Conservation (phyloP, 2,113 vertebrate species). For the Callipepla californica region DNA sequence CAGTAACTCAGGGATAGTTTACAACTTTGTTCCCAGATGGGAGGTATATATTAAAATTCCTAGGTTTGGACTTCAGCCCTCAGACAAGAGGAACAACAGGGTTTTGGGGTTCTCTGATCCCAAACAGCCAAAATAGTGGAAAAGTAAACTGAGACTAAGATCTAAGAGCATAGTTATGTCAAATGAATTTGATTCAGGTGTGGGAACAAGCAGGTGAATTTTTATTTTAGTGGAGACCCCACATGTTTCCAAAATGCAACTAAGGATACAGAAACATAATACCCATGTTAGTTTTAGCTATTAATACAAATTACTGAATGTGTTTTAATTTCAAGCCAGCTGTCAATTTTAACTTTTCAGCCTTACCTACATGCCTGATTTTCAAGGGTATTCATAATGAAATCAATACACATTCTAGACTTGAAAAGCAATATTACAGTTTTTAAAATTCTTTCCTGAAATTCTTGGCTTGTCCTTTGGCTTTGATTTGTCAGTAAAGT, state of each 20-base stretch:
- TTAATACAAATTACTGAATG: not conserved
- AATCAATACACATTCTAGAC: conserved; percentile 40
- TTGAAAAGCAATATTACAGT: conserved; percentile 46
- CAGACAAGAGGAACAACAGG: conserved; percentile 66
- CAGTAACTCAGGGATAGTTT: not conserved
- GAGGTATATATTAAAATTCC: conserved; percentile 46
- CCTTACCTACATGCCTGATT: not conserved
- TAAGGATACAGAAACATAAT: not conserved
- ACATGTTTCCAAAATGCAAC: not conserved
- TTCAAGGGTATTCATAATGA: not conserved
- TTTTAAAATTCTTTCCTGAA: not conserved
- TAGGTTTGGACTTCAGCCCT: conserved; percentile 67
- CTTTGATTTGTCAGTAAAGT: not conserved
- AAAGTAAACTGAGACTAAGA: not conserved
- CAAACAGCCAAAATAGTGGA: not conserved
- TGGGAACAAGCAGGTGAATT: conserved; percentile 24
- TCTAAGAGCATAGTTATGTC: not conserved
- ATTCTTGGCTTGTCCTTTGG: conserved; percentile 8
- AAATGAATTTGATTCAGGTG: not conserved
- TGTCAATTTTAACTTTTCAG: not conserved
- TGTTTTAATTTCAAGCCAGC: not conserved
- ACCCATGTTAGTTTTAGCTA: not conserved
- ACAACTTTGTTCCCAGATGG: conserved; percentile 44
- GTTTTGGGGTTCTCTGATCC: not conserved
- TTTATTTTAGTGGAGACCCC: not conserved